A percentile compares a stretch with the other conserved stretches of the same genome.
These are phyloP conservation scores for Laticauda colubrina DNA, from an alignment of 2,113 vertebrate genomes.

Conservation along the genomic window DNA sequence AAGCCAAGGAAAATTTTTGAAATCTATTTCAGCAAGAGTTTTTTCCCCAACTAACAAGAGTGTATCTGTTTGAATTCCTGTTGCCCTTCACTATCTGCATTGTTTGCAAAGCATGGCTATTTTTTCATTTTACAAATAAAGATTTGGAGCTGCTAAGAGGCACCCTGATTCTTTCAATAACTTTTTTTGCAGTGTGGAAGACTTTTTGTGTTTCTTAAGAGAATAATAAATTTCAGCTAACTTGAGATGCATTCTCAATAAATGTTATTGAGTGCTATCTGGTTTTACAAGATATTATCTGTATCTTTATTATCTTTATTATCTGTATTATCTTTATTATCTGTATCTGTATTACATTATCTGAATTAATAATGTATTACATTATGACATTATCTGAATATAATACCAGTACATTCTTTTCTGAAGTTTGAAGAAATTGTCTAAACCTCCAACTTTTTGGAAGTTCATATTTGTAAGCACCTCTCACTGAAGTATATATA, in stretches of 20 bases:
- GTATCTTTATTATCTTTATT: neutral
- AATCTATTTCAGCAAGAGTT: neutral
- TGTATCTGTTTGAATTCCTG: conserved; percentile 40
- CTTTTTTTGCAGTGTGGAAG: neutral
- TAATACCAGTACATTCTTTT: conserved; percentile 9
- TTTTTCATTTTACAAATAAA: conserved; percentile 41
- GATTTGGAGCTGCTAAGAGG: conserved; percentile 42
- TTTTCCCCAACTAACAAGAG: neutral
- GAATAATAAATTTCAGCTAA: neutral
- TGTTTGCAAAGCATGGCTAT: conserved; percentile 47
- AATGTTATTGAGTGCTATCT: conserved; percentile 5
- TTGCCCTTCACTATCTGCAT: conserved; percentile 41
- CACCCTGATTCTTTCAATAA: neutral
- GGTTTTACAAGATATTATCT: neutral
- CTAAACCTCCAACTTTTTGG: neutral
- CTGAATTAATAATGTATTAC: no score
- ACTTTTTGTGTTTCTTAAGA: conserved; percentile 16
- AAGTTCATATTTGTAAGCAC: conserved; percentile 23
- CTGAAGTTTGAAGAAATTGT: conserved; percentile 6
- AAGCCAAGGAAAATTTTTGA: neutral
- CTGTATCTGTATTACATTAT: no score
- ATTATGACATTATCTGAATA: no score
- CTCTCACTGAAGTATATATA: neutral
- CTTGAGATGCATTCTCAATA: neutral
- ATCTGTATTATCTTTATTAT: no score